Percentiles rank a stretch among this genome's conserved stretches.
phyloP scores from a whole-genome alignment of 2,113 vertebrate genomes.

The Barbus barbus region DNA sequence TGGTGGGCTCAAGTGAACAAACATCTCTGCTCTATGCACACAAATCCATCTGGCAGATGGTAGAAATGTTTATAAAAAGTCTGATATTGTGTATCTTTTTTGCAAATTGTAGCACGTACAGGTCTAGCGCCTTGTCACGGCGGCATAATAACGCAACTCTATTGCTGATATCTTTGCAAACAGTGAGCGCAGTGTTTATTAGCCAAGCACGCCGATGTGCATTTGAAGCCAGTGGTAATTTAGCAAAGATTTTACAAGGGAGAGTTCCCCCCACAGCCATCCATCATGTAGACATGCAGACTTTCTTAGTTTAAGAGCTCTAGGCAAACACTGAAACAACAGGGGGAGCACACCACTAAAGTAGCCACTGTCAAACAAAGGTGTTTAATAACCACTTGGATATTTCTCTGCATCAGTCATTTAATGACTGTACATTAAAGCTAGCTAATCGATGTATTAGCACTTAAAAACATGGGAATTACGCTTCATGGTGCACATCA shows the following conservation, averaged over 20 bases:
- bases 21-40: not conserved
- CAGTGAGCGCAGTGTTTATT: constrained; percentile 42
- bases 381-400: constrained; percentile 16
- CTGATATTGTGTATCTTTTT: not conserved
- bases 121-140: not conserved
- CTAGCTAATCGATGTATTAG: constrained; percentile 16
- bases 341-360: not conserved
- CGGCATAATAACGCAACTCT: not conserved
- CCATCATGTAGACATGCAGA: constrained; percentile 37
- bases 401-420: constrained; percentile 10
- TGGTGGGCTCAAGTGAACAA: not conserved
- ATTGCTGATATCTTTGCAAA: constrained; percentile 30
- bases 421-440: not conserved
- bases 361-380: constrained; percentile 30
- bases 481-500: not conserved
- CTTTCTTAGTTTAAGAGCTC: constrained; percentile 31
- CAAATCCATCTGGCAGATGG: not conserved
- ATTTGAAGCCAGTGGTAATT: constrained; percentile 38
- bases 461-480: not conserved
- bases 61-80: not conserved
- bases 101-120: not conserved
- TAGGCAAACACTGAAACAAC: constrained; percentile 6
- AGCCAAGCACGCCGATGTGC: constrained; percentile 23
- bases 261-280: constrained; percentile 28
- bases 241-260: constrained; percentile 32